Evolutionary conservation across 2,797 vertebrate species (phyloP).

Genomic region (Enteromius thamalakanensis): DNA sequence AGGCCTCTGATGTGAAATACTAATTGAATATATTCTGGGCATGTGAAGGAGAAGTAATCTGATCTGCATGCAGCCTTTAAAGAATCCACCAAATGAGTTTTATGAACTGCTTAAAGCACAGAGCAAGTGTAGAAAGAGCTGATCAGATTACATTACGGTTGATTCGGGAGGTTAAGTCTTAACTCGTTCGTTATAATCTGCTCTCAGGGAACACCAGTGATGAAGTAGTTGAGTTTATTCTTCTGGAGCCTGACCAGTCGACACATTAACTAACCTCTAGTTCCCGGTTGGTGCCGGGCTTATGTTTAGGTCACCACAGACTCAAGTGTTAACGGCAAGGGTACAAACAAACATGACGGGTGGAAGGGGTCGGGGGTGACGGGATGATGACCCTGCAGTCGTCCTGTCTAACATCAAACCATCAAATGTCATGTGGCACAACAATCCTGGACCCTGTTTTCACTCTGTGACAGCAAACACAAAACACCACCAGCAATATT

Average conservation of each 20-base stretch:
- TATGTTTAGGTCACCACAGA: conserved; percentile 58
- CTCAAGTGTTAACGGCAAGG: conserved; percentile 39
- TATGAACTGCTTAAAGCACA: background rate
- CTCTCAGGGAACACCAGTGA: background rate
- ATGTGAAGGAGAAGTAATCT: background rate
- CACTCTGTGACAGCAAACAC: conserved; percentile 42
- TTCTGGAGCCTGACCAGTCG: background rate
- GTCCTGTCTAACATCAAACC: conserved; percentile 62
- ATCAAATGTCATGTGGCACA: conserved; percentile 45
- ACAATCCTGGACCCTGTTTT: conserved; percentile 41
- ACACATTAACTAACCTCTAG: background rate
- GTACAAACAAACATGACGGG: conserved; percentile 26
- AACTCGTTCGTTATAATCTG: background rate
- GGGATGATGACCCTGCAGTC: conserved; percentile 3
- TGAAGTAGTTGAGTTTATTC: background rate
- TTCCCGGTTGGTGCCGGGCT: conserved; percentile 43
- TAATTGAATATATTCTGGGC: conserved; percentile 5
- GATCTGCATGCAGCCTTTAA: conserved; percentile 8
- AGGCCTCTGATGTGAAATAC: conserved; percentile 4
- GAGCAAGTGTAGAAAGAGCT: background rate
- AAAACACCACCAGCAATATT: conserved; percentile 45
- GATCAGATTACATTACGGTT: background rate
- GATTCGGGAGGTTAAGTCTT: background rate
- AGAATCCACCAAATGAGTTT: background rate
- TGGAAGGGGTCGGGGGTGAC: conserved; percentile 40